These are phyloP conservation scores for Chloromyia formosa DNA, from an alignment of 2,888 invertebrate genomes.

Conservation along the genomic window DNA sequence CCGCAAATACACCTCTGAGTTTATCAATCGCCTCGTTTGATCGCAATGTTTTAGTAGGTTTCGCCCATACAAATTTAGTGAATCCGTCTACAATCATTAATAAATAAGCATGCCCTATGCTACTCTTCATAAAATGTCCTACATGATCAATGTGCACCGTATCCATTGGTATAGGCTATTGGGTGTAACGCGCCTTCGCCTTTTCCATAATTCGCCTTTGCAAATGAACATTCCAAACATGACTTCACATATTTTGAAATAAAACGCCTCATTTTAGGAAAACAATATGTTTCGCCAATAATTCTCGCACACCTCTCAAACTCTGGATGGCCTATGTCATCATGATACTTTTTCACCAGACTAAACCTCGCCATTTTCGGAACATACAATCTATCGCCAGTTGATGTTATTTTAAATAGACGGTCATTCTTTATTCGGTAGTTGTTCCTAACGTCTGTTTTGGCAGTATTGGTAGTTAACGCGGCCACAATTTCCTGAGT, in stretches of 20 bases:
- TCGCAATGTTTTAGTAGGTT: background rate
- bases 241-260: conserved; percentile 33
- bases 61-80: conserved; percentile 36
- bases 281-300: conserved; percentile 18
- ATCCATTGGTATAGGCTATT: conserved; percentile 39
- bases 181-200: conserved; percentile 41
- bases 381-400: background rate
- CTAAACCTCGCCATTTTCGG: background rate
- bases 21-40: conserved; percentile 2
- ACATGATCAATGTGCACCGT: conserved; percentile 45
- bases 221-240: conserved; percentile 44
- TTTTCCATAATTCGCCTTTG: conserved; percentile 38
- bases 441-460: background rate
- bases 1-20: conserved; percentile 24
- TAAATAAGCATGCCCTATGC: conserved; percentile 37
- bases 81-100: conserved; percentile 44
- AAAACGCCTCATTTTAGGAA: background rate
- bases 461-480: background rate
- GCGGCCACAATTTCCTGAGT: background rate
- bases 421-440: conserved; percentile 7
- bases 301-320: conserved; percentile 46
- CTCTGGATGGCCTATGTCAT: conserved; percentile 4
- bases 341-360: background rate
- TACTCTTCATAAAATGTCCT: conserved; percentile 30
- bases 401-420: background rate